A percentile compares a stretch with the other conserved stretches of the same genome.
phyloP scores from a whole-genome alignment of 2,888 invertebrate species.

The Pristionchus fissidentatus region DNA sequence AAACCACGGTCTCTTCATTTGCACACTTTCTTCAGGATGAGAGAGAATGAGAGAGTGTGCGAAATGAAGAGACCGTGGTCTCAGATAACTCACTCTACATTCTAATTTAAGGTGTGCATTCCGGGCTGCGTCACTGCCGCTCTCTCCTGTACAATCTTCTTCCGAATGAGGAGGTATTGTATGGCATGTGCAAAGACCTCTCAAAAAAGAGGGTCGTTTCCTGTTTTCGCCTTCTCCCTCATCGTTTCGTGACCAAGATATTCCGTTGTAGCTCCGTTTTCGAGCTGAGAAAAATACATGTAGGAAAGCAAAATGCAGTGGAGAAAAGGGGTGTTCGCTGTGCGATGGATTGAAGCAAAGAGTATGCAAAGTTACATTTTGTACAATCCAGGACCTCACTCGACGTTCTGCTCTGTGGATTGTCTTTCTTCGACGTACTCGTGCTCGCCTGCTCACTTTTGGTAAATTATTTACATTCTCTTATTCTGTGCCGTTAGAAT shows the following conservation, averaged over 20 bases:
- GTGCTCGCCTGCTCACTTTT: conserved; percentile 55
- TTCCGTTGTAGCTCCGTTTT: not conserved
- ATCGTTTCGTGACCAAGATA: not conserved
- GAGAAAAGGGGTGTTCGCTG: too few relatives aligned
- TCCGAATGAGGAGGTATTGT: conserved; percentile 51
- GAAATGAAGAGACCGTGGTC: too few relatives aligned
- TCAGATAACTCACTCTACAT: too few relatives aligned
- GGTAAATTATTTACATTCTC: not conserved
- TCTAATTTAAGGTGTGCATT: conserved; percentile 54
- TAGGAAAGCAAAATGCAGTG: not conserved
- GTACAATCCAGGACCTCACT: conserved; percentile 37
- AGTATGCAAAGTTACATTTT: not conserved
- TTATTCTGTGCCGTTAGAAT: too few relatives aligned
- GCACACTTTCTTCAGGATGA: too few relatives aligned
- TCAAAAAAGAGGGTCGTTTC: not conserved
- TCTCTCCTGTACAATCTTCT: conserved; percentile 56
- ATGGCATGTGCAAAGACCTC: too few relatives aligned
- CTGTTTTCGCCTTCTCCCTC: not conserved
- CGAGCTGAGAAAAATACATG: not conserved
- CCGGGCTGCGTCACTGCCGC: conserved; percentile 57
- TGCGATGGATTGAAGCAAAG: not conserved
- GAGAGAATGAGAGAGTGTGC: too few relatives aligned
- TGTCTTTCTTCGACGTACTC: conserved; percentile 59
- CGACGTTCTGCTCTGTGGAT: conserved; percentile 57
- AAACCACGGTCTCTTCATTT: too few relatives aligned